A percentile compares a stretch with the other conserved stretches of the same genome.
Conservation (phyloP, 2,113 vertebrate species). For the Pogonocichla stellata region DNA sequence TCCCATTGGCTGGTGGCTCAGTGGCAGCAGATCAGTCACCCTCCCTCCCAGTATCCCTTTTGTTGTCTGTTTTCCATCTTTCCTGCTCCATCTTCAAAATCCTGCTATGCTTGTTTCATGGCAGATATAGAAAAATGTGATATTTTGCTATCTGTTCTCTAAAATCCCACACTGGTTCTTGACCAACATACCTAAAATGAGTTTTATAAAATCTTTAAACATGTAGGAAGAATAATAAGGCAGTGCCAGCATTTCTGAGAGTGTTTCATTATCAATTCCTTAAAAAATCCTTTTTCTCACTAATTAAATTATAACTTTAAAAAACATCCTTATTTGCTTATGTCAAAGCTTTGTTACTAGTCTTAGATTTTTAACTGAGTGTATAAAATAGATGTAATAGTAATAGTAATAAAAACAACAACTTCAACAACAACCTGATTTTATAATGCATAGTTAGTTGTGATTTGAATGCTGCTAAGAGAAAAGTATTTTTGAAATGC, state of each 20-base stretch:
- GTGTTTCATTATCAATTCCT: background rate
- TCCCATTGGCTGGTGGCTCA: background rate
- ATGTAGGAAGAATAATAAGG: background rate
- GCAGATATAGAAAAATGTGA: background rate
- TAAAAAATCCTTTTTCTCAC: background rate
- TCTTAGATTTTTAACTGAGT: background rate
- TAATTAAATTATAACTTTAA: background rate
- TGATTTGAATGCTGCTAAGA: background rate
- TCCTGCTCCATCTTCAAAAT: background rate
- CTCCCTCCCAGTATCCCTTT: background rate
- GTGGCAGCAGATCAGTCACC: background rate
- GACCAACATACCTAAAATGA: background rate
- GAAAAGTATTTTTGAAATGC: background rate
- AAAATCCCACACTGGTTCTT: background rate
- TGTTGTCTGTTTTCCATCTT: background rate
- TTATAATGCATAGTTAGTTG: background rate
- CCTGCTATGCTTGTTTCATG: background rate
- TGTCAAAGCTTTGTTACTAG: background rate
- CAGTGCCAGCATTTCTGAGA: background rate
- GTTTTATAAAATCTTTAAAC: background rate
- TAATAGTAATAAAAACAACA: background rate
- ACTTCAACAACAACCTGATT: background rate
- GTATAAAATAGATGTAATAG: background rate
- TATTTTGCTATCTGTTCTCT: background rate
- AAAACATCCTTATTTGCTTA: background rate